Conservation (phyloP, 2,797 vertebrate genomes). For the Notamacropus eugenii region DNA sequence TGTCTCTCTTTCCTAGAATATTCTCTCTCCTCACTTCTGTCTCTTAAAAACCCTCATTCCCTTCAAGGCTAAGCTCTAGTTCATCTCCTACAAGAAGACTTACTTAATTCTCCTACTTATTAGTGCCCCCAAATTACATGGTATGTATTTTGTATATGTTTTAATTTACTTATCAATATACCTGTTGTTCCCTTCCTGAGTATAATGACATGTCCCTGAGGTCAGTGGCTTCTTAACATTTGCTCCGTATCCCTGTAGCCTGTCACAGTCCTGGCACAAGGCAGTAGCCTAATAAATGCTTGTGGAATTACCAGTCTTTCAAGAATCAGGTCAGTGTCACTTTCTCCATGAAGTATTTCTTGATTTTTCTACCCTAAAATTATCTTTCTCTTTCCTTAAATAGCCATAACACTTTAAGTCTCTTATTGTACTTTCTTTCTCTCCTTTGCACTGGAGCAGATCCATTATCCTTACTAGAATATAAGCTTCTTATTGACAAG, state of each 20-base stretch:
- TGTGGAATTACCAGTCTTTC: not conserved
- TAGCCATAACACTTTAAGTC: not conserved
- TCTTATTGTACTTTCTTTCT: not conserved
- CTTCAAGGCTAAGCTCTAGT: not conserved
- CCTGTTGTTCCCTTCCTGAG: not conserved
- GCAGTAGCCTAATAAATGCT: not conserved
- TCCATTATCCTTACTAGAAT: not conserved
- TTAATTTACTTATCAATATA: not conserved
- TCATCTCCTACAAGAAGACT: not conserved
- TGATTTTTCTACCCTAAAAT: not conserved
- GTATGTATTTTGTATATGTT: not conserved
- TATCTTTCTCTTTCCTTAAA: not conserved
- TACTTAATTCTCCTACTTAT: not conserved
- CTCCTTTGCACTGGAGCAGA: not conserved
- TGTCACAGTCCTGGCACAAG: not conserved
- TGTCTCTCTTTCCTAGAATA: not conserved
- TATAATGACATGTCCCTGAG: not conserved
- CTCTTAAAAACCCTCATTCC: not conserved
- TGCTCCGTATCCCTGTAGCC: not conserved
- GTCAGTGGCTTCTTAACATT: not conserved
- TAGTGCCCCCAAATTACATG: not conserved
- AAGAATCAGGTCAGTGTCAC: not conserved
- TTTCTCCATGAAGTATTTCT: not conserved
- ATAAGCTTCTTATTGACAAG: conserved; percentile 4
- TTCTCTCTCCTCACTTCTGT: not conserved